Percentiles rank a stretch among this genome's conserved stretches.
phyloP scores from a whole-genome alignment of 2,888 invertebrate genomes.

The Lepeophtheirus nordmannii region DNA sequence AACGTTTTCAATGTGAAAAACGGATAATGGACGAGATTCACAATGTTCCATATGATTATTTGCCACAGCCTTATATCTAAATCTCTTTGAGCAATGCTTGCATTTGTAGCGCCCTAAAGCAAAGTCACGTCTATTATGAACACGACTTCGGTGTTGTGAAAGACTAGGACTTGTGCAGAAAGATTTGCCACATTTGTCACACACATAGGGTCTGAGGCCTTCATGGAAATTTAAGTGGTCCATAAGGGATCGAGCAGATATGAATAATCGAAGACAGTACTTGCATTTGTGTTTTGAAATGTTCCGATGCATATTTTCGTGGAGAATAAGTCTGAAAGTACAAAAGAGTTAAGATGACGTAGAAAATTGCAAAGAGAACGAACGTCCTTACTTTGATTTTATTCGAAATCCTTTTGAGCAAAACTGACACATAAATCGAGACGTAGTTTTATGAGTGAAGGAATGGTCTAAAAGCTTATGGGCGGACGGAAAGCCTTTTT shows the following conservation, averaged over 20 bases:
- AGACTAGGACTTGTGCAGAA: not conserved
- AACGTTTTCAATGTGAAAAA: not conserved
- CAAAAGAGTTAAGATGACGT: not conserved
- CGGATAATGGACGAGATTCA: not conserved
- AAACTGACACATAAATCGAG: not conserved
- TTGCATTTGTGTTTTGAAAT: not conserved
- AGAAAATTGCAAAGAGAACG: not conserved
- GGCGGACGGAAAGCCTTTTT: not conserved
- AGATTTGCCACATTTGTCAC: slow-evolving; percentile 1
- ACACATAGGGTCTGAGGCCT: not conserved
- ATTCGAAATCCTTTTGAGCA: not conserved
- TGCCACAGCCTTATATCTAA: not conserved
- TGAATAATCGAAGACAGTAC: not conserved
- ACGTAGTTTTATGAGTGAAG: not conserved
- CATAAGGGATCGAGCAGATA: not conserved
- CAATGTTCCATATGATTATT: not conserved
- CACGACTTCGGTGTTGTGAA: not conserved
- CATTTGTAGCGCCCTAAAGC: not conserved
- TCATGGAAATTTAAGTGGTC: not conserved
- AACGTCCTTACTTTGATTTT: not conserved
- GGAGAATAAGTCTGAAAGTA: not conserved
- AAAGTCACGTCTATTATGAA: not conserved
- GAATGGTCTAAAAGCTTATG: not conserved
- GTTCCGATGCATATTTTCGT: not conserved
- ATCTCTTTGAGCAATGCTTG: not conserved